Base-by-base conservation (phyloP, 2,888 invertebrate species). In the Pyrochroa serraticornis region DNA sequence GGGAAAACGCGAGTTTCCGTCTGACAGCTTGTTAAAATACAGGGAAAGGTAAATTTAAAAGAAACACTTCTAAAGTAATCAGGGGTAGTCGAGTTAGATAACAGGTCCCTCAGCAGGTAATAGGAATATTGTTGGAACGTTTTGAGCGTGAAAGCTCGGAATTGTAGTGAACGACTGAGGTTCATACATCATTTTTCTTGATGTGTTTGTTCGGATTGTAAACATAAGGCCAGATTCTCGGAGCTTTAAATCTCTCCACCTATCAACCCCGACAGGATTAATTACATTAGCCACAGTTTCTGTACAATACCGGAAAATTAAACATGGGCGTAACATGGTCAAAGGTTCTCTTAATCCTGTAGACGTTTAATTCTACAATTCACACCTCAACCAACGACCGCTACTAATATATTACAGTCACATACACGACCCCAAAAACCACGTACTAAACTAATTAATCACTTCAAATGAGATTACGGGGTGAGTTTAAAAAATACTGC, bases 131-230 rank as follows among this genome's bases (percentile, higher is more conserved):
- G 9, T 30, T 8, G 10, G 10, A 38, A 5, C 22, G 47, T 50
- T 50, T 50, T 50, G 43, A 50, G 50, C 43, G 35, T 35, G n/a
- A 39, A 36, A 30, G 7, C 14, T 43, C n/a, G n/a, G 10, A 43
- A 14, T 30, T 43, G 31, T 32, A 43, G 43, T 53, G 45, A 57
- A 51, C 43, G 52, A 52, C 36, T 49, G 38, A 42, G 49, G 42
- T 47, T 48, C 53, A 60, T 62, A 62, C 53, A 62, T 62, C 62
- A 62, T 53, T 50, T 59, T 60, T 56, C 58, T 51, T 55, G 63
- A 63, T 58, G 57, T 57, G 63, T 63, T 60, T 63, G 63, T 60
- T 46, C 58, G 58, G 49, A 63, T 54, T 53, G 53, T 60, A 63
- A 60, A 57, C 63, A 63, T 54, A 63, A 60, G 58, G 58, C 50